These are phyloP conservation scores for Aplochiton taeniatus DNA, from an alignment of 2,797 vertebrate genomes.

Conservation along the genomic window DNA sequence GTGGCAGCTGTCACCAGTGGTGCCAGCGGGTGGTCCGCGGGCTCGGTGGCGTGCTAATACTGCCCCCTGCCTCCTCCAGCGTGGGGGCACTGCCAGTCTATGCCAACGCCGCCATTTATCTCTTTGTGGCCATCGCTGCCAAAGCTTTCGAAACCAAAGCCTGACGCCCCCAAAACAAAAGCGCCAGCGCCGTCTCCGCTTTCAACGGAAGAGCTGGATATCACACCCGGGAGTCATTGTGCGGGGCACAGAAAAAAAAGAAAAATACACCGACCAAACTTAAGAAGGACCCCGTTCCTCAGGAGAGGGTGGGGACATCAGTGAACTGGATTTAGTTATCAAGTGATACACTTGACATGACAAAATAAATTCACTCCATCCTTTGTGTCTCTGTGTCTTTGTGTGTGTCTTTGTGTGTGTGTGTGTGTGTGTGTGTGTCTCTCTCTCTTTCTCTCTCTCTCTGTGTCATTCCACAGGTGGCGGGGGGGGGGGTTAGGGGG, in stretches of 20 bases:
- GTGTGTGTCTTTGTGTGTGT: slow-evolving; percentile 34
- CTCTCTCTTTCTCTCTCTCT: slow-evolving; percentile 9
- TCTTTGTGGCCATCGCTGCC: background rate
- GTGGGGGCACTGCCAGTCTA: background rate
- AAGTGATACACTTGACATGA: slow-evolving; percentile 70
- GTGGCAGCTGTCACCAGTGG: slow-evolving; percentile 39
- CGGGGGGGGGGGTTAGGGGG: slow-evolving; percentile 52
- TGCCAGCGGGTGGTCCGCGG: slow-evolving; percentile 4
- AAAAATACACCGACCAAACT: slow-evolving; percentile 45
- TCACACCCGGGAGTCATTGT: too few species aligned
- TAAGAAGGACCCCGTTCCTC: slow-evolving; percentile 54
- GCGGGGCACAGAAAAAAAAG: too few species aligned
- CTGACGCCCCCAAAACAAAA: too few species aligned
- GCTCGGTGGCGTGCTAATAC: slow-evolving; percentile 8
- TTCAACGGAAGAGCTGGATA: slow-evolving; percentile 5
- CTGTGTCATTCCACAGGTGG: slow-evolving; percentile 56
- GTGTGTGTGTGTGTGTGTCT: too few species aligned
- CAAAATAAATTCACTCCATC: slow-evolving; percentile 64
- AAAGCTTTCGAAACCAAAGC: too few species aligned
- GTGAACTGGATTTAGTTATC: slow-evolving; percentile 67
- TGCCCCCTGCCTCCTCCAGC: slow-evolving; percentile 15
- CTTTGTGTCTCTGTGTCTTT: slow-evolving; percentile 28
- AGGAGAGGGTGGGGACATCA: slow-evolving; percentile 56
- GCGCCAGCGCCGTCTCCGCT: background rate
- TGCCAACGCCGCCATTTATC: slow-evolving; percentile 7